Evolutionary conservation across 2,797 vertebrate genomes (phyloP).

Genomic region (Micromesistius poutassou): DNA sequence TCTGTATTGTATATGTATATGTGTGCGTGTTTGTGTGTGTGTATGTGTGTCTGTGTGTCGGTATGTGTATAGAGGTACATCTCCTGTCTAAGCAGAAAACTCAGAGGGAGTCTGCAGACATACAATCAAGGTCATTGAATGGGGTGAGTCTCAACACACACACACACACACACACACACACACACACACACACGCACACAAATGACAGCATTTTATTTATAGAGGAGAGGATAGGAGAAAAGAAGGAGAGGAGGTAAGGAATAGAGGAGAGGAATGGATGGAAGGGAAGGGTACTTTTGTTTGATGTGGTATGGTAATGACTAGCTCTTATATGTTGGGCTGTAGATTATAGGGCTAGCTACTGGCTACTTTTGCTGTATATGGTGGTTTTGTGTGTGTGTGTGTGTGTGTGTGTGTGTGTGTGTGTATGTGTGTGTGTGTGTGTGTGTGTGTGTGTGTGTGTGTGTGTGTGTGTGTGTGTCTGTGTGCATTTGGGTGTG

Average conservation of each 20-base stretch:
- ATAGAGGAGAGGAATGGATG: background rate
- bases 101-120: conserved; percentile 18
- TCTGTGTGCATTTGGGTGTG: too few relatives aligned
- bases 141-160: conserved; percentile 41
- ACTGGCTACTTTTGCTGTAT: background rate
- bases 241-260: background rate
- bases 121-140: conserved; percentile 22
- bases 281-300: background rate
- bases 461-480: conserved; percentile 16
- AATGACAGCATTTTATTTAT: background rate
- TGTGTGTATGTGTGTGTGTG: conserved; percentile 29
- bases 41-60: background rate
- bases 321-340: background rate
- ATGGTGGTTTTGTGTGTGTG: conserved; percentile 14
- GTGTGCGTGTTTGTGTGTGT: background rate
- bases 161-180: conserved; percentile 8
- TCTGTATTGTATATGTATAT: background rate
- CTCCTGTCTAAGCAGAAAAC: conserved; percentile 34
- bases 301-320: background rate
- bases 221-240: background rate
- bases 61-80: conserved; percentile 25
- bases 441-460: conserved; percentile 24
- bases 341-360: background rate
- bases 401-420: conserved; percentile 7
- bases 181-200: background rate